Evolutionary conservation across 2,888 invertebrate genomes (phyloP).

Genomic region (Pollenia amentaria): DNA sequence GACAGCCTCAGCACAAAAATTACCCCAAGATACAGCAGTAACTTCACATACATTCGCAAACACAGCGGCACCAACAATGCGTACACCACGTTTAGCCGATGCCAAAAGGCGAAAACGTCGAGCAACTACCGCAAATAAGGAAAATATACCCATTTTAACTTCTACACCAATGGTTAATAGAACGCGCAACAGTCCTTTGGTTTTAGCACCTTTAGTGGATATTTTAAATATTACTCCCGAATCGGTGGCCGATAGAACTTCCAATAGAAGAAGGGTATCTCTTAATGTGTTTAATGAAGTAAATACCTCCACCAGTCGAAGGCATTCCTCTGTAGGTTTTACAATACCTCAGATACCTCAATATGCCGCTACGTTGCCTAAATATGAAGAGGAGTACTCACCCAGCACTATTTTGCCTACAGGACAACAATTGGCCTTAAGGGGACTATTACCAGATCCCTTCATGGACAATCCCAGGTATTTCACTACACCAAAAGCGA

Average conservation of each 20-base stretch:
- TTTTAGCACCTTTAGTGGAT: slow-evolving; percentile 80
- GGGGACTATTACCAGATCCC: slow-evolving; percentile 82
- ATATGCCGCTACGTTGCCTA: slow-evolving; percentile 83
- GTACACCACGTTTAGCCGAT: slow-evolving; percentile 63
- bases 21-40: slow-evolving; percentile 75
- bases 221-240: slow-evolving; percentile 80
- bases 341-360: slow-evolving; percentile 54
- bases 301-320: neutral
- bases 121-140: slow-evolving; percentile 81
- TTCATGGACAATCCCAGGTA: slow-evolving; percentile 83
- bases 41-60: slow-evolving; percentile 29
- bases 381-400: slow-evolving; percentile 84
- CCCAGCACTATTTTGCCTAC: slow-evolving; percentile 80
- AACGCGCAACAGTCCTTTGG: slow-evolving; percentile 79
- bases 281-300: neutral
- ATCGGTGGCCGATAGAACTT: slow-evolving; percentile 55
- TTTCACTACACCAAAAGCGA: slow-evolving; percentile 76
- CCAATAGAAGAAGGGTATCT: slow-evolving; percentile 60
- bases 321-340: slow-evolving; percentile 73
- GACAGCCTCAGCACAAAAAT: slow-evolving; percentile 81
- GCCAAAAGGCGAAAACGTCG: slow-evolving; percentile 77
- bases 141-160: slow-evolving; percentile 79
- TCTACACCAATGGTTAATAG: slow-evolving; percentile 79
- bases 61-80: slow-evolving; percentile 23
- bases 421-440: slow-evolving; percentile 81